These are phyloP conservation scores for Pheosia tremula DNA, from an alignment of 2,888 invertebrate species.

Conservation along the genomic window DNA sequence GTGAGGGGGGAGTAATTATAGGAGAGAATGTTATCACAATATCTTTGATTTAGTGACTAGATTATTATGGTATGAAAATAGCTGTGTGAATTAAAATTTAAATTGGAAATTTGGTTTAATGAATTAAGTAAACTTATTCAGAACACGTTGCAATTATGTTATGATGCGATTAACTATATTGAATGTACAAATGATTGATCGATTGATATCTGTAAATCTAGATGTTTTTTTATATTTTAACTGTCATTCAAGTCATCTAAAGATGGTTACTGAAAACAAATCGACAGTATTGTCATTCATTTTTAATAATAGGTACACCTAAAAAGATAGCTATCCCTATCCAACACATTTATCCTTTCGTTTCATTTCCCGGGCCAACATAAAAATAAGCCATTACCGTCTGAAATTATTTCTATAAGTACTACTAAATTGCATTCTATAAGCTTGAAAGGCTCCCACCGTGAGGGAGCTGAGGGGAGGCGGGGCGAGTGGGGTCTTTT, in stretches of 20 bases:
- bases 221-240: too few species aligned
- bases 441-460: constrained; percentile 35
- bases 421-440: constrained; percentile 34
- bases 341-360: not conserved
- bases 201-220: too few species aligned
- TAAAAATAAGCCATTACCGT: constrained; percentile 19
- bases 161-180: too few species aligned
- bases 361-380: constrained; percentile 10
- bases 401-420: constrained; percentile 9
- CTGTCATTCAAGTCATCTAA: too few species aligned
- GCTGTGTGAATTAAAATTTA: constrained; percentile 31
- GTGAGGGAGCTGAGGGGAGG: constrained; percentile 4
- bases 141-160: too few species aligned
- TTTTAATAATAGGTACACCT: not conserved
- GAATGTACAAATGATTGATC: too few species aligned
- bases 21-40: constrained; percentile 46
- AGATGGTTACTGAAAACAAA: too few species aligned
- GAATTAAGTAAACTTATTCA: not conserved
- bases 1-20: constrained; percentile 46
- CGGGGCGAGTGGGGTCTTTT: constrained; percentile 48
- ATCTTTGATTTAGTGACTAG: constrained; percentile 41
- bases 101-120: constrained; percentile 12
- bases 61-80: constrained; percentile 40
- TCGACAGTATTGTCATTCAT: not conserved
- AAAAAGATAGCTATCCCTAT: too few species aligned